Evolutionary conservation across 64 coral and sea anemone genomes (phyloP).

Genomic region (Orbicella faveolata): DNA sequence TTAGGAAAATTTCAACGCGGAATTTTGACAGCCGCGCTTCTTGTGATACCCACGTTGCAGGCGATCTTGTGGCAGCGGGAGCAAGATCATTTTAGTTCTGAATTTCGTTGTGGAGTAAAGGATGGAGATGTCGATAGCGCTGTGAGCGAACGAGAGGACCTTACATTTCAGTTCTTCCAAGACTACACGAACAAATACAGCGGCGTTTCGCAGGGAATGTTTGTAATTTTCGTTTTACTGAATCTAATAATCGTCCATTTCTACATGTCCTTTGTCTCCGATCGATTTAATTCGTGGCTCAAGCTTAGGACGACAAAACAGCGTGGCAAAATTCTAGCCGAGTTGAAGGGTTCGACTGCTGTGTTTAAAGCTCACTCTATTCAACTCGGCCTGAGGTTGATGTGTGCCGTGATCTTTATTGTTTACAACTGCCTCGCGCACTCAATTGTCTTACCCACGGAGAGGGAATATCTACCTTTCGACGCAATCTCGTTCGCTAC

Average conservation of each 20-base stretch:
- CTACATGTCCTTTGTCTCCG: constrained; percentile 21
- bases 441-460: constrained; percentile 9
- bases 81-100: neutral
- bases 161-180: neutral
- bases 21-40: neutral
- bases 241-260: constrained; percentile 5
- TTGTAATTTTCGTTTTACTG: constrained; percentile 1
- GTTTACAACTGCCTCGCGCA: neutral
- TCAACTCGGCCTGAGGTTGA: constrained; percentile 12
- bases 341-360: constrained; percentile 13
- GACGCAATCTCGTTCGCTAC: neutral
- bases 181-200: constrained; percentile 15
- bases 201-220: neutral
- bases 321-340: constrained; percentile 23
- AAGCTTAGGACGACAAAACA: constrained; percentile 10
- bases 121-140: neutral
- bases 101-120: constrained; percentile 14
- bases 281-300: constrained; percentile 20
- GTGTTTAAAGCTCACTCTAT: constrained; percentile 21
- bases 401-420: constrained; percentile 6
- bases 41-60: neutral
- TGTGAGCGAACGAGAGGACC: neutral
- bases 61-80: constrained; percentile 5
- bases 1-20: constrained; percentile 28
- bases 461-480: neutral